Evolutionary conservation across 1,140 invertebrate species (phyloP).

Genomic region (Calosoma granatense): DNA sequence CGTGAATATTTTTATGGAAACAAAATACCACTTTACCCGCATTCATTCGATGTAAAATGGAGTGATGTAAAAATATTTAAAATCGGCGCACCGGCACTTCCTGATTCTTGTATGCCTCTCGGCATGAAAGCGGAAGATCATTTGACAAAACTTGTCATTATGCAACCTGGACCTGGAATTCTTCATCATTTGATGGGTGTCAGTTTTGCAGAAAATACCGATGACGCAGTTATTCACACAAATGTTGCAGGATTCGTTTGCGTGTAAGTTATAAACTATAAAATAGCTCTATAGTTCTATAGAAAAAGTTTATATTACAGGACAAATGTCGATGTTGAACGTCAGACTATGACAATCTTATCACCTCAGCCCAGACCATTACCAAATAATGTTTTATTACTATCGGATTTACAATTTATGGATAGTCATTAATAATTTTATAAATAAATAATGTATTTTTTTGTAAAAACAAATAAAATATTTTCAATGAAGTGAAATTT

Average conservation of each 20-base stretch:
- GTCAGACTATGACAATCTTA: conserved; percentile 76
- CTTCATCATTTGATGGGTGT: conserved; percentile 83
- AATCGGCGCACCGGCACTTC: conserved; percentile 86
- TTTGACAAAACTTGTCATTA: conserved; percentile 77
- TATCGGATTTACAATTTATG: conserved; percentile 83
- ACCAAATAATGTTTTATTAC: conserved; percentile 63
- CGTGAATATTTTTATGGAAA: conserved; percentile 94
- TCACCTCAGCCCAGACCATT: conserved; percentile 87
- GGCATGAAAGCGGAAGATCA: conserved; percentile 92
- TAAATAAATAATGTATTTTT: too few relatives aligned
- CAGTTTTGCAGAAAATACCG: conserved; percentile 65
- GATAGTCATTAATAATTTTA: conserved; percentile 53
- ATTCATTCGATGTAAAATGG: conserved; percentile 84
- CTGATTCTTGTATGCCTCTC: conserved; percentile 89
- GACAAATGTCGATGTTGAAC: conserved; percentile 80
- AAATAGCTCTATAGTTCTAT: conserved; percentile 10
- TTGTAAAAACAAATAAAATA: too few relatives aligned
- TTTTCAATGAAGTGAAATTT: too few relatives aligned
- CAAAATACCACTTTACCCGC: conserved; percentile 76
- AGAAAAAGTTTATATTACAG: conserved; percentile 39
- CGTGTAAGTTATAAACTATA: conserved; percentile 60
- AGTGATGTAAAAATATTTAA: conserved; percentile 84
- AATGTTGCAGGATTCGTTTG: conserved; percentile 91
- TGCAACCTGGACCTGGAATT: conserved; percentile 63
- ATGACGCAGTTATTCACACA: conserved; percentile 73